Conservation (phyloP, 2,888 invertebrate species). For the Penaeus monodon region DNA sequence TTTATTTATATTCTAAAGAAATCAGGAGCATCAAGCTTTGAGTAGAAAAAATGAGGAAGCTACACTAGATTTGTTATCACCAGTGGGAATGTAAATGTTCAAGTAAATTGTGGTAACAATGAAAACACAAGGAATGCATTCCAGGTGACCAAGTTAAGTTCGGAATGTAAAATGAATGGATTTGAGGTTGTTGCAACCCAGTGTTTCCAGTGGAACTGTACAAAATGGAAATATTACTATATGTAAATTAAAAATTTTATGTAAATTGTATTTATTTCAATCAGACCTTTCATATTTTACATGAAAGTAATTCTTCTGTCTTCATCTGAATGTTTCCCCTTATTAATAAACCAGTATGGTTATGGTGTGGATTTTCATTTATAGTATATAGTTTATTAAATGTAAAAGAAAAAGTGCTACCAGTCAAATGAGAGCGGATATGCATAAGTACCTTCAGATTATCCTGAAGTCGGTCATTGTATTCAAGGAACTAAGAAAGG, state of each 20-base stretch:
- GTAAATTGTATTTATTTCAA: background rate
- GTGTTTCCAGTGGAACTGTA: conserved; percentile 1
- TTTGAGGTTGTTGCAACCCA: background rate
- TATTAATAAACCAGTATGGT: no score
- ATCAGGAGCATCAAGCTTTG: background rate
- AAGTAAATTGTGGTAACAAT: background rate
- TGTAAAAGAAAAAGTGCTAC: no score
- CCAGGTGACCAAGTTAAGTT: conserved; percentile 10
- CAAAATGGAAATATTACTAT: background rate
- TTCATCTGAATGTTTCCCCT: background rate
- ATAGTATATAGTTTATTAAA: no score
- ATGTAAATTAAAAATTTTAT: conserved; percentile 13
- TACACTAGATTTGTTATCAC: background rate
- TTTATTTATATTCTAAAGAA: background rate
- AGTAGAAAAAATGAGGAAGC: background rate
- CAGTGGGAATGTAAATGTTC: background rate
- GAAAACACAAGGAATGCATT: background rate
- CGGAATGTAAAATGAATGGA: background rate
- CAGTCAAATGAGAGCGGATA: no score
- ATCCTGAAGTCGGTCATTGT: no score
- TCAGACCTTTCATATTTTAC: background rate
- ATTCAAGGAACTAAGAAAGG: no score
- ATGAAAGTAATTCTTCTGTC: background rate
- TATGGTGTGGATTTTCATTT: no score
- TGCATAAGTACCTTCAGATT: no score